Percentiles rank a stretch among this genome's conserved stretches.
These are phyloP conservation scores for Eupristina koningsbergeri DNA, from an alignment of 1,140 invertebrate genomes.

Conservation along the genomic window DNA sequence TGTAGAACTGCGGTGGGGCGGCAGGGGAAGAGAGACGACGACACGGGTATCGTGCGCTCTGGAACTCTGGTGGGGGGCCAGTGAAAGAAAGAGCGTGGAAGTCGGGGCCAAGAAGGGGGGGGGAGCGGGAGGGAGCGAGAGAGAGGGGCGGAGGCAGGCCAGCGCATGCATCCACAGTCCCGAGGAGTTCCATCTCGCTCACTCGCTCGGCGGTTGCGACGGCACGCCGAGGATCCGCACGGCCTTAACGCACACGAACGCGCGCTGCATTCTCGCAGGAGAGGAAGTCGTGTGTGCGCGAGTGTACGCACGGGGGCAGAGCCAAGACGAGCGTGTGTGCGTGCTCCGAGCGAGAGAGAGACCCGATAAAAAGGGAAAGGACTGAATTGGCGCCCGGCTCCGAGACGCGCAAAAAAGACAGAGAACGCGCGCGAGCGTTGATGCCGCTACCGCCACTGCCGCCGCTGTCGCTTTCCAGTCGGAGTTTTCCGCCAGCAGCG, in stretches of 20 bases:
- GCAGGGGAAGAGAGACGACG: not conserved
- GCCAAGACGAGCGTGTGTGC: no score
- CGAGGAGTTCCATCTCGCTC: slow-evolving; percentile 37
- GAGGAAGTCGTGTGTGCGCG: not conserved
- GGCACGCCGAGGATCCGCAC: slow-evolving; percentile 15
- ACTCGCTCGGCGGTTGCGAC: slow-evolving; percentile 26
- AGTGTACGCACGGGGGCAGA: no score
- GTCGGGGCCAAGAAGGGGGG: not conserved
- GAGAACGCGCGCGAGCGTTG: slow-evolving; percentile 22
- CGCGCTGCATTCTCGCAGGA: not conserved
- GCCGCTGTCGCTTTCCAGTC: slow-evolving; percentile 8
- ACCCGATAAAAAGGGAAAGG: slow-evolving; percentile 1
- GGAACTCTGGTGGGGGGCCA: not conserved
- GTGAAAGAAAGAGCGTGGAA: slow-evolving; percentile 6
- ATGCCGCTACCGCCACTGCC: slow-evolving; percentile 13
- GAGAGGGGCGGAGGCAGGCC: not conserved
- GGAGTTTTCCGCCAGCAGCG: slow-evolving; percentile 28
- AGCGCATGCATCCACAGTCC: slow-evolving; percentile 39
- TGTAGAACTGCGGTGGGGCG: not conserved
- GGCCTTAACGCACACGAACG: not conserved
- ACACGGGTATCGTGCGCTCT: slow-evolving; percentile 1
- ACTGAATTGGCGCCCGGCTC: not conserved
- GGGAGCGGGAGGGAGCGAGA: not conserved
- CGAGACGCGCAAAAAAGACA: slow-evolving; percentile 13
- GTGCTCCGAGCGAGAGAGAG: not conserved